Conservation (phyloP, 1,140 invertebrate species). For the Meloidogyne exigua region DNA sequence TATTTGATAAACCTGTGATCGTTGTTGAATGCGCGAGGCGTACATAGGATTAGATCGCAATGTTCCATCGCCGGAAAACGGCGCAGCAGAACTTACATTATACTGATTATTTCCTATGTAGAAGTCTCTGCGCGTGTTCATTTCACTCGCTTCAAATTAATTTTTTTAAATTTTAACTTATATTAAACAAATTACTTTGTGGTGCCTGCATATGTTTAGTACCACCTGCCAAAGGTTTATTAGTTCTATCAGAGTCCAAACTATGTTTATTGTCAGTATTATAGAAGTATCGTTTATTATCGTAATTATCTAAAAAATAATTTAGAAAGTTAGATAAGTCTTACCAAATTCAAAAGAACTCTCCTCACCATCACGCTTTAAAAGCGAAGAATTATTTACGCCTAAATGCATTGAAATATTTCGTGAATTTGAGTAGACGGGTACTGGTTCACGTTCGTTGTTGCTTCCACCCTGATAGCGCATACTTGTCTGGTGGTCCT, state of each 20-base stretch:
- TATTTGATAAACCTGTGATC: not conserved
- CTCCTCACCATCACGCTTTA: not conserved
- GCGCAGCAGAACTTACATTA: not conserved
- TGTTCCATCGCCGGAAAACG: not conserved
- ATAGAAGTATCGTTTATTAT: not conserved
- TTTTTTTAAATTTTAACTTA: not conserved
- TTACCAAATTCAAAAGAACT: not conserved
- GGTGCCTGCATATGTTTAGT: not conserved
- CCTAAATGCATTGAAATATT: not conserved
- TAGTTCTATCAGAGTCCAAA: not conserved
- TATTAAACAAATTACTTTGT: not conserved
- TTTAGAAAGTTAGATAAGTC: not conserved
- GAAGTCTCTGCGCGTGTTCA: not conserved
- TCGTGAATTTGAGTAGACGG: not conserved
- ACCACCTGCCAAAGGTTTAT: not conserved
- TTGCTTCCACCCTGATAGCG: not conserved
- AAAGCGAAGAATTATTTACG: not conserved
- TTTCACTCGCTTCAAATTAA: not conserved
- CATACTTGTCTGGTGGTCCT: not conserved
- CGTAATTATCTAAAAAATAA: not conserved
- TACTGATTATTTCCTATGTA: not conserved
- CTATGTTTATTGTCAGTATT: not conserved
- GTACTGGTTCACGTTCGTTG: not conserved
- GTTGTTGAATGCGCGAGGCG: slow-evolving; percentile 31
- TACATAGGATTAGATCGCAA: slow-evolving; percentile 38